Evolutionary conservation across 2,113 vertebrate genomes (phyloP), one percentile per base, ranked within the genome.

Genomic region (Ochotona curzoniae): DNA sequence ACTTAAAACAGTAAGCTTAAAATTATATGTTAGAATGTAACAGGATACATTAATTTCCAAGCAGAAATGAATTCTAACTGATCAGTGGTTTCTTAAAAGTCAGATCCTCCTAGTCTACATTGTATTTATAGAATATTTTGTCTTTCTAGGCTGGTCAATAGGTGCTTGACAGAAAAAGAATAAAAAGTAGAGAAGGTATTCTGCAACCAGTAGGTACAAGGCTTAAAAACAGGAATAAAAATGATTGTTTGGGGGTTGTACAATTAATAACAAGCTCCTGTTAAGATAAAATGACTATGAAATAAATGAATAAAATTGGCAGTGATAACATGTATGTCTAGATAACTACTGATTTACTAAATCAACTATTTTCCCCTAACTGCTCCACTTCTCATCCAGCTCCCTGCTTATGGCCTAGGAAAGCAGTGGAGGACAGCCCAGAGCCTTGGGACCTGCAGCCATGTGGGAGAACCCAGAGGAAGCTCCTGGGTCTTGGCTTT

Each of bases 1-100:
- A 92, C 67, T 87, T 84, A 54, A 94, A 81, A 70, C 74, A 44
- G 5, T 81, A 75, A 83, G 23, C 82, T 94, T 73, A 71, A 61
- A 81, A 73, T 64, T 44, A 86, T 49, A 90, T 70, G 86, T 78
- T 66, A 86, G 63, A 82, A 91, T 73, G 57, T 60, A 71, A 74
- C 81, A 60, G 49, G 87, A 47, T 51, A 70, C 71, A 35, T 82
- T 23, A 90, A 51, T 9, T 20, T 78, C 25, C 71, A 63, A 95
- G 61, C 57, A 83, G 35, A 87, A 87, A 74, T 67, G 60, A 69
- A 66, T 79, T 83, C n/a, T 83, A 61, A 66, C 12, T 74, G 30
- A 93, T 44, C 71, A 86, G 57, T 8, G 9, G 32, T 86, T 89
- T 70, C 60, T 75, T 76, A 35, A 85, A 75, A 44, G 63, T 91